Conservation (phyloP, 2,113 vertebrate genomes). For the Bungarus multicinctus region DNA sequence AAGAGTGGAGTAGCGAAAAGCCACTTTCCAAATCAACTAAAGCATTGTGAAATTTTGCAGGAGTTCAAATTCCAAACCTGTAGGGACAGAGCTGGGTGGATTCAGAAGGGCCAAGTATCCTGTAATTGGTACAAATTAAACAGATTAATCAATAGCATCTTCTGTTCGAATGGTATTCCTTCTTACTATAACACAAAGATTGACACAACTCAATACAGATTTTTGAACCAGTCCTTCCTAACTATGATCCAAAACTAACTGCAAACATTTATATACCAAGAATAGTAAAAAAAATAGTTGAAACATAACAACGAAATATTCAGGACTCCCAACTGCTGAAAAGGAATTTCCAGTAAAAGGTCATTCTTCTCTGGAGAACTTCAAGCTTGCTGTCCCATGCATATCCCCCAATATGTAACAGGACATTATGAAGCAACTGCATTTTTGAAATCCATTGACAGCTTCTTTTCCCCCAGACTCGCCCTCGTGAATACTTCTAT, state of each 20-base stretch:
- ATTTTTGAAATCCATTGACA: not conserved
- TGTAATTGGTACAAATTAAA: not conserved
- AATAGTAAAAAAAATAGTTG: not conserved
- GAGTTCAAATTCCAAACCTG: slow-evolving; percentile 16
- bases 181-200: not conserved
- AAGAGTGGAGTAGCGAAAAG: not conserved
- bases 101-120: slow-evolving; percentile 11
- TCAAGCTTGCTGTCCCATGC: not conserved
- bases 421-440: not conserved
- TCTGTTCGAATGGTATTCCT: not conserved
- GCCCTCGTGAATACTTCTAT: not conserved
- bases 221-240: not conserved
- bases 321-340: not conserved
- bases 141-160: not conserved
- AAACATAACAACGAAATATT: not conserved
- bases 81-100: not conserved
- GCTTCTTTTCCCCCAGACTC: not conserved
- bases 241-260: not conserved
- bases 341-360: not conserved
- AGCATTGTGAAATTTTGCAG: not conserved
- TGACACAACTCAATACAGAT: not conserved
- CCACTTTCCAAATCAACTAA: not conserved
- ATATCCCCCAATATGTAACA: not conserved
- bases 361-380: not conserved
- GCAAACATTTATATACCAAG: not conserved